A percentile compares a stretch with the other conserved stretches of the same genome.
Conservation (phyloP, 2,888 invertebrate species). For the Netelia fuscicornis region DNA sequence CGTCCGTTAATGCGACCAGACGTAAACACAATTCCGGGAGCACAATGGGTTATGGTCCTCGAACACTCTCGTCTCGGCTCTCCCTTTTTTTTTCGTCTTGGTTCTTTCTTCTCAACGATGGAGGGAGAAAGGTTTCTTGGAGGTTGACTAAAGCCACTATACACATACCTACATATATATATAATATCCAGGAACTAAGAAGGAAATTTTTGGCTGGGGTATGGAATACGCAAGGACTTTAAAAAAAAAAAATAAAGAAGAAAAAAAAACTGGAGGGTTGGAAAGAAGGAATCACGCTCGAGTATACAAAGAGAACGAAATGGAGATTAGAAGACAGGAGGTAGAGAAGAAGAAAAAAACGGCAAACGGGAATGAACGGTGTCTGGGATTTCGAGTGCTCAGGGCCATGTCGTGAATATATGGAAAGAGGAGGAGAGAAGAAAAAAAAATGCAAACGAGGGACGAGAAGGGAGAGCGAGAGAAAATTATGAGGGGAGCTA, state of each 20-base stretch:
- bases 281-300: slow-evolving; percentile 30
- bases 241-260: background rate
- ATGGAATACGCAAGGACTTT: no score
- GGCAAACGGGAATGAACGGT: slow-evolving; percentile 48
- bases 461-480: slow-evolving; percentile 54
- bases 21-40: slow-evolving; percentile 78
- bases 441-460: slow-evolving; percentile 48
- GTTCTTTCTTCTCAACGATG: slow-evolving; percentile 22
- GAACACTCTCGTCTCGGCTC: slow-evolving; percentile 63
- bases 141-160: background rate
- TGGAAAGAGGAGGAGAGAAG: slow-evolving; percentile 56
- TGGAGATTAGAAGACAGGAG: slow-evolving; percentile 39
- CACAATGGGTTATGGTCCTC: slow-evolving; percentile 76
- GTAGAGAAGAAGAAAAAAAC: background rate
- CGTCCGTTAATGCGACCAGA: slow-evolving; percentile 74
- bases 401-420: slow-evolving; percentile 47
- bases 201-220: background rate
- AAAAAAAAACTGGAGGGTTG: background rate
- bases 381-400: slow-evolving; percentile 67
- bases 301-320: slow-evolving; percentile 41
- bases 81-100: background rate
- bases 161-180: background rate
- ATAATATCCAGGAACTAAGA: background rate
- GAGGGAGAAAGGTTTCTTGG: slow-evolving; percentile 31
- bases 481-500: slow-evolving; percentile 57